Evolutionary conservation across 2,113 vertebrate genomes (phyloP).

Genomic region (Cyphomyrus plagiostoma): DNA sequence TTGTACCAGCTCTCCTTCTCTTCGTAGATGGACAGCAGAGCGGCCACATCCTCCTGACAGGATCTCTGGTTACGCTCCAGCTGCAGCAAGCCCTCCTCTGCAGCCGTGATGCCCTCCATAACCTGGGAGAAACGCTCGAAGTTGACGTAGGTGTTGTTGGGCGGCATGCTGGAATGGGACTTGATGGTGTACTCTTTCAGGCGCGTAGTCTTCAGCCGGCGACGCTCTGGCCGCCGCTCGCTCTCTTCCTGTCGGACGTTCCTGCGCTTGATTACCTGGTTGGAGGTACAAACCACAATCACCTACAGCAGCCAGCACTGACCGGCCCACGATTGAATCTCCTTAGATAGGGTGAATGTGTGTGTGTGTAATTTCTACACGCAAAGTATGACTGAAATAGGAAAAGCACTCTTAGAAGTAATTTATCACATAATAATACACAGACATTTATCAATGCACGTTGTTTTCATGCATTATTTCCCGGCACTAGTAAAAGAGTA

Average conservation of each 20-base stretch:
- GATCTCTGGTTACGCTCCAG: conserved; percentile 80
- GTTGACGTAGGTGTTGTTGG: conserved; percentile 95
- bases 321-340: background rate
- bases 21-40: conserved; percentile 83
- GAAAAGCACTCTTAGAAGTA: background rate
- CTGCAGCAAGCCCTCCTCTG: conserved; percentile 79
- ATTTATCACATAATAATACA: background rate
- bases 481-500: background rate
- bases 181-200: conserved; percentile 99
- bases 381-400: background rate
- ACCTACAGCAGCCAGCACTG: background rate
- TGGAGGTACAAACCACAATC: background rate
- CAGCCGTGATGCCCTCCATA: conserved; percentile 80
- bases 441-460: background rate
- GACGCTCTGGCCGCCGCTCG: conserved; percentile 76
- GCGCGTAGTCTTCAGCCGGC: conserved; percentile 87
- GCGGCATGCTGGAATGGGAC: conserved; percentile 97
- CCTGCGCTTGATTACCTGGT: conserved; percentile 85
- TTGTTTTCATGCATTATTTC: background rate
- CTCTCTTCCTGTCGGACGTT: conserved; percentile 84
- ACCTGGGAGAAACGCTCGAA: conserved; percentile 96
- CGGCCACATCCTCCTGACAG: conserved; percentile 81
- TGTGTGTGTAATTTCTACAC: background rate
- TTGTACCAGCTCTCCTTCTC: conserved; percentile 94
- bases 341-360: too few species aligned